These are phyloP conservation scores for Vidua macroura DNA, from an alignment of 2,113 vertebrate species.

Conservation along the genomic window DNA sequence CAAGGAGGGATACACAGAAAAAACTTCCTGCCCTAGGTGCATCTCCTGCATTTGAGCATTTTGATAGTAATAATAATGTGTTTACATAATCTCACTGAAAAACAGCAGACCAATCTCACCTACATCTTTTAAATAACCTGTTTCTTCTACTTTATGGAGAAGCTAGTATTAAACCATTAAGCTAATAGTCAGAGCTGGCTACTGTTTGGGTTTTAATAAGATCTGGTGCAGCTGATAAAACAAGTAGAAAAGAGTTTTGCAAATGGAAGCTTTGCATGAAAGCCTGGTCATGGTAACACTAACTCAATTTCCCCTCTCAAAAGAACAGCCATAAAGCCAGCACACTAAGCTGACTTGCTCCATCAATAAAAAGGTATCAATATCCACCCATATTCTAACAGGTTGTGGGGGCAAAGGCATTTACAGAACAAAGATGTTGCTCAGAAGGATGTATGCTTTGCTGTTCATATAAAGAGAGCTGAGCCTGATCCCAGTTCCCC, in stretches of 20 bases:
- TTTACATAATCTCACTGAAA: background rate
- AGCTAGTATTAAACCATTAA: conserved; percentile 45
- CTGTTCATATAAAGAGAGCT: background rate
- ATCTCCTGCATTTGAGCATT: background rate
- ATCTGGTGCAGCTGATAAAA: conserved; percentile 16
- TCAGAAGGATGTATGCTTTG: background rate
- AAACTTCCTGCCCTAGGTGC: background rate
- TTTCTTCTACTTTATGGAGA: conserved; percentile 15
- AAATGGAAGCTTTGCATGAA: background rate
- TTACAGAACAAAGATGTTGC: background rate
- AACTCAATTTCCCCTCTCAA: background rate
- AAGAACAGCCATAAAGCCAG: background rate
- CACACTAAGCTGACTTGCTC: background rate
- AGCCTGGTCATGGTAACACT: background rate
- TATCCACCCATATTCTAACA: background rate
- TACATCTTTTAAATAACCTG: conserved; percentile 42
- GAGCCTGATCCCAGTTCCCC: background rate
- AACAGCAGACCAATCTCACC: background rate
- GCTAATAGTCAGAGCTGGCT: conserved; percentile 18
- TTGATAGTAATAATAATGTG: background rate
- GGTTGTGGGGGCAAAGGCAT: background rate
- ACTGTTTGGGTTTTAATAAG: conserved; percentile 21
- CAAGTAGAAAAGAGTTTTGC: background rate
- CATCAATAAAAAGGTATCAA: background rate
- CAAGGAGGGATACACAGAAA: background rate